These are phyloP conservation scores for Drymodes brunneopygia DNA, from an alignment of 2,113 vertebrate genomes.

Conservation along the genomic window DNA sequence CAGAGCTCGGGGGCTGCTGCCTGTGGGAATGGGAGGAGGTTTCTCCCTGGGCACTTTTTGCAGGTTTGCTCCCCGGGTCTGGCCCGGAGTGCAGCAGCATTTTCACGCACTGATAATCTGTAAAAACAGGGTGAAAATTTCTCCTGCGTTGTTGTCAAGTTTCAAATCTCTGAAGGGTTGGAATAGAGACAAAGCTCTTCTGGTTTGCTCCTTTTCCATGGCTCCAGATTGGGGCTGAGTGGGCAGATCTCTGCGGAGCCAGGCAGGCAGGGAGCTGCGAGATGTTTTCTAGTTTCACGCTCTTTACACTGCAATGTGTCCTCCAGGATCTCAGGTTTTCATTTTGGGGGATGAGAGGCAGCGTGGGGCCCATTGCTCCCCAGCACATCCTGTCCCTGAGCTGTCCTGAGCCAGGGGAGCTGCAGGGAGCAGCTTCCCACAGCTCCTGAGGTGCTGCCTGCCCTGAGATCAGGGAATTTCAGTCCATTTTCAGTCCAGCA, in stretches of 20 bases:
- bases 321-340: neutral
- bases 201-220: neutral
- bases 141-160: neutral
- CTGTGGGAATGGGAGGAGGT: neutral
- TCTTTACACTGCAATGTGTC: neutral
- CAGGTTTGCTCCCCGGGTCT: neutral
- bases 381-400: neutral
- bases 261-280: neutral
- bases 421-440: neutral
- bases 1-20: rapidly evolving
- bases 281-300: conserved; percentile 7
- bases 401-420: neutral
- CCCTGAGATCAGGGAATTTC: neutral
- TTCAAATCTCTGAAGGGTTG: neutral
- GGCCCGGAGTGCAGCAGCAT: rapidly evolving
- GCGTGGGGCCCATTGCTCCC: neutral
- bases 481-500: neutral
- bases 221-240: neutral
- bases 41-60: neutral
- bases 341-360: neutral
- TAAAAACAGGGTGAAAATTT: neutral
- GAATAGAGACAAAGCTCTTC: neutral
- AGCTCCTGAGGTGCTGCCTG: neutral
- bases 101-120: neutral
- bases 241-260: conserved; percentile 11